These are phyloP conservation scores for Cyanocitta stelleri DNA, from an alignment of 2,113 vertebrate species.

Conservation along the genomic window DNA sequence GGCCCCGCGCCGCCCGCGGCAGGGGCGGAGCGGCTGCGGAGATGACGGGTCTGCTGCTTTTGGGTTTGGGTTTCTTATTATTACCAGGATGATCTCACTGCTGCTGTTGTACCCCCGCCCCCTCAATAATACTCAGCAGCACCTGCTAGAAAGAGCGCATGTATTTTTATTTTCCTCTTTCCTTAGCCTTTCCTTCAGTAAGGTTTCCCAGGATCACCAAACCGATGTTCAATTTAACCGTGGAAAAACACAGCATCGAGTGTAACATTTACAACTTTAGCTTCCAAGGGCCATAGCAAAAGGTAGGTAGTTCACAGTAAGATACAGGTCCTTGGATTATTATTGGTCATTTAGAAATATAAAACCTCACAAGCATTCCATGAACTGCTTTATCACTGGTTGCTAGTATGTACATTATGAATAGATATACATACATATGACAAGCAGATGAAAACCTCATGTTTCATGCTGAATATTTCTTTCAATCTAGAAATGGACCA, in stretches of 20 bases:
- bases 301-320: not conserved
- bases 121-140: not conserved
- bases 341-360: not conserved
- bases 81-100: not conserved
- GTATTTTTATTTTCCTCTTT: not conserved
- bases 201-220: not conserved
- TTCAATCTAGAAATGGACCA: not conserved
- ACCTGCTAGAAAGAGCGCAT: not conserved
- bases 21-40: not conserved
- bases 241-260: not conserved
- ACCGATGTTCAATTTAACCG: not conserved
- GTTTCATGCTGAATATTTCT: not conserved
- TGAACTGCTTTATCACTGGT: not conserved
- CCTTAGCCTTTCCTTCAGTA: not conserved
- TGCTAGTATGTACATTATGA: rapidly evolving
- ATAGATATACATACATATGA: not conserved
- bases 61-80: not conserved
- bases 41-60: not conserved
- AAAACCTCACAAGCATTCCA: not conserved
- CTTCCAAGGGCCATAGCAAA: not conserved
- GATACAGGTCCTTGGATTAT: not conserved
- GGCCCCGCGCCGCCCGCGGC: not conserved
- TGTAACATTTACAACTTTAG: not conserved
- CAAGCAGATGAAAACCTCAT: not conserved
- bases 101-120: not conserved